phyloP scores from a whole-genome alignment of 1,140 invertebrate species.

The Euura saliciscinereae region DNA sequence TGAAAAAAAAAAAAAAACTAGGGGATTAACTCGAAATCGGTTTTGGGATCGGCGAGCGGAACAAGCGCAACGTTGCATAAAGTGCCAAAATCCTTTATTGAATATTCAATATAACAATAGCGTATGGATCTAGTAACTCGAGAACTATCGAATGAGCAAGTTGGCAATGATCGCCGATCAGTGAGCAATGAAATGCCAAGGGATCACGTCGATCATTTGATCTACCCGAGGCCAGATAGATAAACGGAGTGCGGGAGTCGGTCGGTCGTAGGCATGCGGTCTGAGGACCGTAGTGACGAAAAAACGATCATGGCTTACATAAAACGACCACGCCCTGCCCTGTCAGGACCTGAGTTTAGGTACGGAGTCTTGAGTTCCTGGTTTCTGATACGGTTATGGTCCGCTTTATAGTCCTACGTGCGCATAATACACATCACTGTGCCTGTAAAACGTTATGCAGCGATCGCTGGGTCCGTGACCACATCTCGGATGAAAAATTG shows the following conservation, averaged over 20 bases:
- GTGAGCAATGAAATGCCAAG: conserved; percentile 38
- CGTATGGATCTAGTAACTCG: neutral
- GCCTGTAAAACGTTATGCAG: neutral
- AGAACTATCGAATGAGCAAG: neutral
- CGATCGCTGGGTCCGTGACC: neutral
- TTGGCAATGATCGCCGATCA: neutral
- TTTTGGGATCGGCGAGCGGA: too few species aligned
- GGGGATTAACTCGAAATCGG: neutral
- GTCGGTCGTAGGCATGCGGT: conserved; percentile 22
- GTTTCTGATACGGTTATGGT: neutral
- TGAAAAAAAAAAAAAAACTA: neutral
- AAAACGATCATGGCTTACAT: conserved; percentile 24
- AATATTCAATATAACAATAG: neutral
- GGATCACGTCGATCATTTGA: conserved; percentile 40
- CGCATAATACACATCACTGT: neutral
- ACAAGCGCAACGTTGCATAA: neutral
- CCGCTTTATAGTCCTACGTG: neutral
- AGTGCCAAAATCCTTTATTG: neutral
- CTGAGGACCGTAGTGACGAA: conserved; percentile 22
- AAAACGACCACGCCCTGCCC: conserved; percentile 13
- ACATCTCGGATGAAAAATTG: neutral
- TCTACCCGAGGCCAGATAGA: conserved; percentile 25
- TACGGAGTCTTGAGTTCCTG: neutral
- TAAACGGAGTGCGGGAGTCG: conserved; percentile 29
- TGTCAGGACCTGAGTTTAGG: neutral